phyloP scores from a whole-genome alignment of 2,888 invertebrate genomes.

The Yponomeuta plumbellus region DNA sequence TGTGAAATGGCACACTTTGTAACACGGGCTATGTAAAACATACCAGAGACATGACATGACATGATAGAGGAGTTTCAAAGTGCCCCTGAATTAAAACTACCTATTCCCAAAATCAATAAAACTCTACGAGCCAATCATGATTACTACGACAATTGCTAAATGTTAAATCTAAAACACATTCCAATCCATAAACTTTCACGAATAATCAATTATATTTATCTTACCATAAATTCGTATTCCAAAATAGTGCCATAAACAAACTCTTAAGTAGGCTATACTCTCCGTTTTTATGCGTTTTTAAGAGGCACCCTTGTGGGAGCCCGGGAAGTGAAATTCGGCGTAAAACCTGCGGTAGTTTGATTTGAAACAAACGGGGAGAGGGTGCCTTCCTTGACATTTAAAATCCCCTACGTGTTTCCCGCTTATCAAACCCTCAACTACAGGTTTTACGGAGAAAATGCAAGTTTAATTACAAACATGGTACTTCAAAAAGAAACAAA shows the following conservation, averaged over 20 bases:
- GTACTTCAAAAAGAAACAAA: neutral
- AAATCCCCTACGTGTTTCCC: conserved; percentile 18
- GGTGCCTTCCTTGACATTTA: conserved; percentile 16
- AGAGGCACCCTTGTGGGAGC: conserved; percentile 54
- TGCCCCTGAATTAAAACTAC: too few relatives aligned
- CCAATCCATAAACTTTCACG: conserved; percentile 4
- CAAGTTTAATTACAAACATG: conserved; percentile 4
- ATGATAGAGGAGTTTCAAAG: too few relatives aligned
- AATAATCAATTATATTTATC: conserved; percentile 9
- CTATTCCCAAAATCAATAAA: too few relatives aligned
- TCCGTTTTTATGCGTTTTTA: conserved; percentile 67
- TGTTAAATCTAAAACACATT: neutral
- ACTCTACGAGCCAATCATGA: too few relatives aligned
- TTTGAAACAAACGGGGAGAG: conserved; percentile 42
- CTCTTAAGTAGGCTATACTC: conserved; percentile 72
- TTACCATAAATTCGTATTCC: neutral
- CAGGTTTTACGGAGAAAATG: neutral
- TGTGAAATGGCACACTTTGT: too few relatives aligned
- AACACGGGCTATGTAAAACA: too few relatives aligned
- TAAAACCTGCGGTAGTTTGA: conserved; percentile 57
- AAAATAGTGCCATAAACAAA: conserved; percentile 72
- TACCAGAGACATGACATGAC: too few relatives aligned
- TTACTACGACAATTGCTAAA: neutral
- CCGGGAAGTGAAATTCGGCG: conserved; percentile 66
- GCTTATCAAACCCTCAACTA: conserved; percentile 5